phyloP scores from a whole-genome alignment of 2,113 vertebrate genomes.

The Paedocypris sp. region DNA sequence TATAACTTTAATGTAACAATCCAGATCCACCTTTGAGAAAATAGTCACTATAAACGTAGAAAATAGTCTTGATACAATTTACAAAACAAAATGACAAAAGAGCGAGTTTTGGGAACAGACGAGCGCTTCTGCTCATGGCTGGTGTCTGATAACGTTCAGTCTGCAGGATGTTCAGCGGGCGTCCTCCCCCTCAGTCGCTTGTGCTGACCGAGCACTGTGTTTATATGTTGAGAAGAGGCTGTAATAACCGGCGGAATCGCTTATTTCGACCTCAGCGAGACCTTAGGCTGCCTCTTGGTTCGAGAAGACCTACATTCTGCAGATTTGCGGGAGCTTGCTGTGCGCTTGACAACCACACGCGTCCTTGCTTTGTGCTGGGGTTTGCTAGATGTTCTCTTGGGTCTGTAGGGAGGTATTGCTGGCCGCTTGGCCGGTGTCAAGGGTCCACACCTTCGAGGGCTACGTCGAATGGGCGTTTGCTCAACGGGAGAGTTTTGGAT shows the following conservation, averaged over 20 bases:
- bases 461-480: slow-evolving; percentile 17
- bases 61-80: slow-evolving; percentile 34
- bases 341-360: slow-evolving; percentile 1
- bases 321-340: slow-evolving; percentile 22
- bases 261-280: slow-evolving; percentile 22
- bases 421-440: slow-evolving; percentile 29
- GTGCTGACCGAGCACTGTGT: background rate
- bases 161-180: background rate
- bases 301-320: slow-evolving; percentile 28
- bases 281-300: slow-evolving; percentile 17
- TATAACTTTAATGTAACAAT: slow-evolving; percentile 39
- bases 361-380: slow-evolving; percentile 21
- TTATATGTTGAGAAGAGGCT: slow-evolving; percentile 1
- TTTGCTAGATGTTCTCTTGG: slow-evolving; percentile 24
- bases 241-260: background rate
- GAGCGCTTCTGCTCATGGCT: slow-evolving; percentile 5
- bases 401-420: slow-evolving; percentile 23
- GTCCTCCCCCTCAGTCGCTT: slow-evolving; percentile 6
- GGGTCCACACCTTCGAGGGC: slow-evolving; percentile 5
- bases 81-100: slow-evolving; percentile 19
- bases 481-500: background rate
- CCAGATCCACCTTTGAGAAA: slow-evolving; percentile 36
- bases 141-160: slow-evolving; percentile 11
- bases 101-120: slow-evolving; percentile 15
- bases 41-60: slow-evolving; percentile 41